Base-by-base conservation (phyloP, 2,113 vertebrate genomes). In the Toxotes jaculatrix region DNA sequence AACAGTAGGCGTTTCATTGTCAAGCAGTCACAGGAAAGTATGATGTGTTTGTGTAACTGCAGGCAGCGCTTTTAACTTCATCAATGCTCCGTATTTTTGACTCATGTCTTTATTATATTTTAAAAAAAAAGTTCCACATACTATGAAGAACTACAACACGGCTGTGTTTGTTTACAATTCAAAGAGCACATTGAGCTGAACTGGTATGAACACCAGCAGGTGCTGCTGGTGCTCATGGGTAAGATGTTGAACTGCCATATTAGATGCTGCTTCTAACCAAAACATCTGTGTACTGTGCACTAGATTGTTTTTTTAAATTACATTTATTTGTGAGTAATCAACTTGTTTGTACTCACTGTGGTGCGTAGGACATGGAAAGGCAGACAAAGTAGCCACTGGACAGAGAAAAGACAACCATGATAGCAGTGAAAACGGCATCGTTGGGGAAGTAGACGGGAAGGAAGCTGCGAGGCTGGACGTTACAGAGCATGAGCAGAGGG, bases 351-450 rank as follows among this genome's bases (percentile, higher is more conserved):
- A 95, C 95, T 95, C 86, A 98, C 97, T 96, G 96, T 19, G 97
- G 97, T 0, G 96, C 97, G 76, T 97, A 96, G 75, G 96, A 96
- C 97, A 98, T 97, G 88, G 96, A 95, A 9, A 97, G 95, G 66
- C 96, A 97, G 75, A 96, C 95, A 1, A 94, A 96, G 90, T 97
- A 98, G 63, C 97, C 97, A 0, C 96, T 98, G 93, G 95, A 95
- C 62, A 96, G 0, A 0, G 97, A 95, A 67, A 98, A 97, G 6
- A 96, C 45, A 2, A 87, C 17, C 97, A 98, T 97, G 91, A 98
- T 95, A 27, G 67, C 4, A 34, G 93, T 53, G 85, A 98, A 98
- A 0, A 70, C 88, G 3, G 65, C 89, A 0, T 98, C 97, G 32
- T 96, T 94, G 0, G 40, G 0, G 91, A 98, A 97, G 21, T 91